These are phyloP conservation scores for Sparus aurata DNA, from an alignment of 2,797 vertebrate genomes.

Conservation along the genomic window DNA sequence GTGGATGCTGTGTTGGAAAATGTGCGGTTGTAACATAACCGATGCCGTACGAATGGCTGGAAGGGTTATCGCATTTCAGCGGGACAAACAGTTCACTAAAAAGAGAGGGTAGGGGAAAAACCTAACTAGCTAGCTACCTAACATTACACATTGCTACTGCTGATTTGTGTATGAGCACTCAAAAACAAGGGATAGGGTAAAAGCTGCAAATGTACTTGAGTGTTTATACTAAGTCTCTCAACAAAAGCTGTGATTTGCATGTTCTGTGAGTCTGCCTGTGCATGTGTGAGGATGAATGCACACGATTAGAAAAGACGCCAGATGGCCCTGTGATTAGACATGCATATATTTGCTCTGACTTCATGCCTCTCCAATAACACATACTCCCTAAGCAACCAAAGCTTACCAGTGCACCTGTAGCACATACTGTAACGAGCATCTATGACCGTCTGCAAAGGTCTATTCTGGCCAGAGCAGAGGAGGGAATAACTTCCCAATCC, in stretches of 20 bases:
- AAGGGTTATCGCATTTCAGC: too few relatives aligned
- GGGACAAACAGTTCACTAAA: too few relatives aligned
- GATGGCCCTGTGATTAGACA: constrained; percentile 32
- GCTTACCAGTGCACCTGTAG: constrained; percentile 5
- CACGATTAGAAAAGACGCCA: constrained; percentile 31
- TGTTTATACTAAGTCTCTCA: not conserved
- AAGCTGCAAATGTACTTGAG: too few relatives aligned
- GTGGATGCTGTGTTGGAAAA: too few relatives aligned
- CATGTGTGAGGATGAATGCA: constrained; percentile 32
- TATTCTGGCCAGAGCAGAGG: constrained; percentile 25
- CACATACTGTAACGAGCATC: constrained; percentile 6
- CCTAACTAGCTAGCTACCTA: too few relatives aligned
- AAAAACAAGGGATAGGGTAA: too few relatives aligned
- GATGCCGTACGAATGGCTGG: too few relatives aligned
- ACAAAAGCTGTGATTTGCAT: constrained; percentile 10
- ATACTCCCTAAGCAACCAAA: not conserved
- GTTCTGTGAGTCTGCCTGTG: constrained; percentile 11
- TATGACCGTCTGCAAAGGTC: constrained; percentile 22
- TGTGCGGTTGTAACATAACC: too few relatives aligned
- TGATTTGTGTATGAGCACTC: too few relatives aligned
- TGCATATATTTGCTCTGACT: constrained; percentile 25
- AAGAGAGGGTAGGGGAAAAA: too few relatives aligned
- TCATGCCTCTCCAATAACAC: not conserved
- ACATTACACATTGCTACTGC: too few relatives aligned
- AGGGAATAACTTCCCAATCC: constrained; percentile 38